Evolutionary conservation across 2,888 invertebrate genomes (phyloP).

Genomic region (Caenorhabditis parvicauda): DNA sequence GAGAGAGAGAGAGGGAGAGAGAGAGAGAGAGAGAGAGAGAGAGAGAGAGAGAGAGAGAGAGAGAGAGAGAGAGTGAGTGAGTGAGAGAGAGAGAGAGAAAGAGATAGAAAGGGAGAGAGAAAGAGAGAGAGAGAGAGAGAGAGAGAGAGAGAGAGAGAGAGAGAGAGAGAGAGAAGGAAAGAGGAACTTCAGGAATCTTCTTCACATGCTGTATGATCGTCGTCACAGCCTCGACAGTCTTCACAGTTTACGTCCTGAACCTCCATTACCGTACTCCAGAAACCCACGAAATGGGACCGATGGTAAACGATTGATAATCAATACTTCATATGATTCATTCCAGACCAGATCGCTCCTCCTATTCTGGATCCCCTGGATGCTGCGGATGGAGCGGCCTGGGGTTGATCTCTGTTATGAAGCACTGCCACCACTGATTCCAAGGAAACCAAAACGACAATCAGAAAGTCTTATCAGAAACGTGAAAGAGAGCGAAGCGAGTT

Average conservation of each 20-base stretch:
- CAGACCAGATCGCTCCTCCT: conserved; percentile 58
- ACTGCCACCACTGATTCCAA: conserved; percentile 52
- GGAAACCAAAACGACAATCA: conserved; percentile 55
- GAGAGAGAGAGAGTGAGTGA: too few relatives aligned
- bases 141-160: too few relatives aligned
- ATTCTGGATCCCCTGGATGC: conserved; percentile 61
- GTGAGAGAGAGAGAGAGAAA: too few relatives aligned
- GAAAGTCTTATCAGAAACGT: conserved; percentile 59
- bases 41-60: too few relatives aligned
- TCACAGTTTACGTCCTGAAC: conserved; percentile 63
- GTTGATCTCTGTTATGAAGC: conserved; percentile 48
- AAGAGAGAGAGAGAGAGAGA: too few relatives aligned
- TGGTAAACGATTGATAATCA: conserved; percentile 27
- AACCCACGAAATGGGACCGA: conserved; percentile 61
- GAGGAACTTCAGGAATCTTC: conserved; percentile 52
- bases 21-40: too few relatives aligned
- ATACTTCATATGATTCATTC: not conserved
- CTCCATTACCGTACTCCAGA: conserved; percentile 61
- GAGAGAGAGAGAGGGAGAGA: too few relatives aligned
- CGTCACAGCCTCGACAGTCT: conserved; percentile 62
- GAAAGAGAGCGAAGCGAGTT: conserved; percentile 51
- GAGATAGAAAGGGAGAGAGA: too few relatives aligned
- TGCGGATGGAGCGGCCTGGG: conserved; percentile 61
- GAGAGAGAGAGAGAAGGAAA: too few relatives aligned
- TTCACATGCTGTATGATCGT: conserved; percentile 63